phyloP scores from a whole-genome alignment of 92 coral and sea anemone species.

The Zoanthus solanderi region DNA sequence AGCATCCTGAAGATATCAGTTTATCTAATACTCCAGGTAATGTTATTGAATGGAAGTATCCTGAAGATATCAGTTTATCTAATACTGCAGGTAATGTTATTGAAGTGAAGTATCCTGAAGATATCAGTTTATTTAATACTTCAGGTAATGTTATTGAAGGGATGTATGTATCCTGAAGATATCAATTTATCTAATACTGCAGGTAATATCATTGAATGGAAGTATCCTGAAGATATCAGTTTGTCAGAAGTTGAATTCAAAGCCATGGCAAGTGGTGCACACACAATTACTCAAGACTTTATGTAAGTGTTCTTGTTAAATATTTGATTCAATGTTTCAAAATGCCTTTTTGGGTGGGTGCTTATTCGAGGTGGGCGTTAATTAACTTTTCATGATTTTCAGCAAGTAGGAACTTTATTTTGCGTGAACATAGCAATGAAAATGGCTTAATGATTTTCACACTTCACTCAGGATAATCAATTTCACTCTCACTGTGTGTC shows the following conservation, averaged over 20 bases:
- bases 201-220: slow-evolving; percentile 98
- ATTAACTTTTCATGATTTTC: too few species aligned
- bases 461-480: too few species aligned
- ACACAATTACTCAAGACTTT: slow-evolving; percentile 90
- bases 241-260: slow-evolving; percentile 96
- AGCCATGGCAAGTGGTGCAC: slow-evolving; percentile 98
- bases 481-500: too few species aligned
- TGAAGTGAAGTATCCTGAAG: slow-evolving; percentile 92
- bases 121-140: slow-evolving; percentile 58
- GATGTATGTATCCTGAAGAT: slow-evolving; percentile 79
- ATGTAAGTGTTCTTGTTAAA: slow-evolving; percentile 74
- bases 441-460: too few species aligned
- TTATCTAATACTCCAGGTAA: slow-evolving; percentile 73
- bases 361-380: too few species aligned
- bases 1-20: slow-evolving; percentile 66
- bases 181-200: too few species aligned
- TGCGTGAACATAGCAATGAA: too few species aligned
- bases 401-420: too few species aligned
- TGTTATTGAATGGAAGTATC: slow-evolving; percentile 95
- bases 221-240: slow-evolving; percentile 80
- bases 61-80: slow-evolving; percentile 74
- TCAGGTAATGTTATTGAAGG: slow-evolving; percentile 94
- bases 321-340: not conserved
- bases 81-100: slow-evolving; percentile 76
- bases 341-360: not conserved